Conservation (phyloP, 2,888 invertebrate genomes). For the Nomada ruficornis region DNA sequence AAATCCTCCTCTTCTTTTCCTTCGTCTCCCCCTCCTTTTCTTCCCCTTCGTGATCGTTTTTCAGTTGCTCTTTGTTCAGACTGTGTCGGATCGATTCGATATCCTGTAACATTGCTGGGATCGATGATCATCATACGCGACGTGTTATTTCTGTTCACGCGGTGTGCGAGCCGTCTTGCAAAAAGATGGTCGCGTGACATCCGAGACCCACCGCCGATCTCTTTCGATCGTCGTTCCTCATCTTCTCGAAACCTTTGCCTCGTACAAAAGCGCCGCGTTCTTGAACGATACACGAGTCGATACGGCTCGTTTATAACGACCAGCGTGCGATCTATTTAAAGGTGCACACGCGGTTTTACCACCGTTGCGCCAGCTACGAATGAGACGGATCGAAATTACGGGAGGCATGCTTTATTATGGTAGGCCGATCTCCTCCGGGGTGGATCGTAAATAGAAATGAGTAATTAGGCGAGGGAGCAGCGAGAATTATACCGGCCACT, state of each 20-base stretch:
- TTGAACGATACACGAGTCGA: constrained; percentile 10
- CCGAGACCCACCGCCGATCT: constrained; percentile 64
- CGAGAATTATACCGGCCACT: background rate
- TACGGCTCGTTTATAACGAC: background rate
- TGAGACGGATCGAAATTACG: background rate
- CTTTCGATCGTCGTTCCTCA: constrained; percentile 10
- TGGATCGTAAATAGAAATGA: constrained; percentile 36
- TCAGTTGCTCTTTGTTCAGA: constrained; percentile 7
- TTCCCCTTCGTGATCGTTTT: background rate
- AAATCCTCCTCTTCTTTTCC: background rate
- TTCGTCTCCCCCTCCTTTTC: no score
- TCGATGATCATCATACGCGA: constrained; percentile 64
- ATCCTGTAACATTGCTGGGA: constrained; percentile 49
- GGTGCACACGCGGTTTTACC: constrained; percentile 1
- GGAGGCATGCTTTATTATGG: constrained; percentile 7
- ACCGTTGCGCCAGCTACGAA: background rate
- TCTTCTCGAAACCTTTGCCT: background rate
- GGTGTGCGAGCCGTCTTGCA: constrained; percentile 44
- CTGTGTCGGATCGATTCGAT: constrained; percentile 21
- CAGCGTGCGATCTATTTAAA: constrained; percentile 19
- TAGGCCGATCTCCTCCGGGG: background rate
- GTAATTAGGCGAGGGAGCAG: constrained; percentile 13
- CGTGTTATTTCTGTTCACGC: constrained; percentile 58
- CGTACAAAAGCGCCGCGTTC: constrained; percentile 1
- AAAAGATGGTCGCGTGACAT: constrained; percentile 65